Evolutionary conservation across 2,113 vertebrate genomes (phyloP), one percentile per base, ranked within the genome.

Genomic region (Scomber colias): DNA sequence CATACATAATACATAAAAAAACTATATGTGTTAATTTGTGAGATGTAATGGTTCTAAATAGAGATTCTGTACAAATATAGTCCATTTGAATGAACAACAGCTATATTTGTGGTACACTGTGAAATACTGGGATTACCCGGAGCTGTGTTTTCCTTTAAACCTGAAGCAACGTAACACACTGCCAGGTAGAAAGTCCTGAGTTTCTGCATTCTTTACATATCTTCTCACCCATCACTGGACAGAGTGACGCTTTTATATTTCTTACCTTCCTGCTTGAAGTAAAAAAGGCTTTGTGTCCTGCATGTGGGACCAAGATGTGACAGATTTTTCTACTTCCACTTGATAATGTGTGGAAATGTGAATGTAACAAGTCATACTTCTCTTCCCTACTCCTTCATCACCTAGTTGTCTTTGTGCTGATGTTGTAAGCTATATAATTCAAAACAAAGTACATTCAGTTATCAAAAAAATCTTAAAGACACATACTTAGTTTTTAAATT

Each of bases 131-230:
- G 24, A 27, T 27, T 27, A 27, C 24, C 24, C 1, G 1, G 16
- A 0, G 15, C 17, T 30, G 10, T 81, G 73, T 71, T 88, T 64
- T 71, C 44, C 61, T 73, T 64, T 51, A 55, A 72, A 56, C 40
- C 21, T 61, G 27, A 13, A 11, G 50, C 69, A 55, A 40, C 7
- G 9, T 40, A 40, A 7, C 35, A 40, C 7, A 2, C 48, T 3
- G 6, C 11, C 2, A 27, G n/a, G 61, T 16, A 3, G 83, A 67
- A 27, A 4, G 50, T 81, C 90, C 82, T 45, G 92, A 84, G 45
- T 75, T 77, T 87, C 89, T 73, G 27, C 93, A 94, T 94, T 94
- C 92, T 87, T 87, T 8, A 55, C 4, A 81, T 87, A 49, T 46
- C 84, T 72, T 51, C 12, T 71, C 21, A 16, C 6, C 60, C 60